Evolutionary conservation across 2,797 vertebrate species (phyloP).

Genomic region (Decapterus maruadsi): DNA sequence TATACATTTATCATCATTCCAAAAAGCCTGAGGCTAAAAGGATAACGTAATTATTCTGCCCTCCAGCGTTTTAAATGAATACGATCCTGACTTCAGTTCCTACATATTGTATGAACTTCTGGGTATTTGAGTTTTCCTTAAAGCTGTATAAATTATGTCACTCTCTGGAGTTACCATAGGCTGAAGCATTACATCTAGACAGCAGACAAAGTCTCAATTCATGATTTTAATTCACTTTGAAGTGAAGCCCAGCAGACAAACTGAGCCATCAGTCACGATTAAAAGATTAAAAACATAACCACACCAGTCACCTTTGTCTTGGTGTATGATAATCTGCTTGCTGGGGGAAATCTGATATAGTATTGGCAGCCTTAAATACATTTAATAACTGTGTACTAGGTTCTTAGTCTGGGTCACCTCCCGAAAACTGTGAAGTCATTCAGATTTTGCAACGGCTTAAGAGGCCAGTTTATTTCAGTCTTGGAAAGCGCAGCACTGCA

Average conservation of each 20-base stretch:
- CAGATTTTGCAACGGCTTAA: constrained; percentile 12
- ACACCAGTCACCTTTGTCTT: constrained; percentile 36
- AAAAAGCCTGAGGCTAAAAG: background rate
- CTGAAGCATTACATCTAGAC: constrained; percentile 6
- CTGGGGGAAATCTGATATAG: constrained; percentile 30
- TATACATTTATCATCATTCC: background rate
- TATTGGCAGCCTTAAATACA: constrained; percentile 25
- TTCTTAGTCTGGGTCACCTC: constrained; percentile 46
- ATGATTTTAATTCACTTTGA: constrained; percentile 66
- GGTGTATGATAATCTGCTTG: constrained; percentile 14
- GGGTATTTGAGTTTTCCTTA: background rate
- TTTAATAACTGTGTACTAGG: constrained; percentile 42
- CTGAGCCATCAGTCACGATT: constrained; percentile 22
- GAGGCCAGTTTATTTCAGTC: constrained; percentile 15
- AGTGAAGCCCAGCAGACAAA: constrained; percentile 23
- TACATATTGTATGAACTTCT: background rate
- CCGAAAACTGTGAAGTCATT: constrained; percentile 37
- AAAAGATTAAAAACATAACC: constrained; percentile 25
- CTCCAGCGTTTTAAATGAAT: background rate
- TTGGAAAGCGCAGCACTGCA: background rate
- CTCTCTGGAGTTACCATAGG: constrained; percentile 12
- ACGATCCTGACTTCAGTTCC: background rate
- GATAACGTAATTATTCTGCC: background rate
- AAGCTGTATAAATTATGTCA: constrained; percentile 1
- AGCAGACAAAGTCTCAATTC: constrained; percentile 35